Percentiles rank a stretch among this genome's conserved stretches.
Conservation (phyloP, 2,113 vertebrate species). For the Rhea americana region DNA sequence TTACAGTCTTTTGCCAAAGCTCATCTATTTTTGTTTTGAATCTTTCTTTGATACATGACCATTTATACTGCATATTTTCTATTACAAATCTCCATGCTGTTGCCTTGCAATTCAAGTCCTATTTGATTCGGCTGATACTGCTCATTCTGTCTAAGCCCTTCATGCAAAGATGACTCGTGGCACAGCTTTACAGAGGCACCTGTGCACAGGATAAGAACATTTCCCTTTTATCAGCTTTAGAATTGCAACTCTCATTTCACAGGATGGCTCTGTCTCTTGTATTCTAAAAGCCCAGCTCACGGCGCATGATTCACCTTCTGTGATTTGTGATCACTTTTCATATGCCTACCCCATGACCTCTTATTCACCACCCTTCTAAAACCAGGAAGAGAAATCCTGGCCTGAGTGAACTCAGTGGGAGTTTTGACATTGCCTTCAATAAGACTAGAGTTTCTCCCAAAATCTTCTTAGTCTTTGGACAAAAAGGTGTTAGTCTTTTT, state of each 20-base stretch:
- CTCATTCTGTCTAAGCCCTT: neutral
- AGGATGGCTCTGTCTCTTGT: neutral
- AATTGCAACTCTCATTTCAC: neutral
- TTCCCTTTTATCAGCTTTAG: neutral
- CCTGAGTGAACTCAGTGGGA: neutral
- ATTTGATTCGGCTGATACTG: neutral
- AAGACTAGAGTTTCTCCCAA: neutral
- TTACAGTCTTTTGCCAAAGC: neutral
- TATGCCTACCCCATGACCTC: neutral
- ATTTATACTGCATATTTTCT: neutral
- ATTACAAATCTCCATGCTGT: neutral
- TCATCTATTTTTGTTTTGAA: neutral
- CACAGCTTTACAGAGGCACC: neutral
- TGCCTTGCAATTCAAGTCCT: neutral
- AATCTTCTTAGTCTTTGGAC: neutral
- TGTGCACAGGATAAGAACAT: neutral
- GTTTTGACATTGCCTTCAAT: neutral
- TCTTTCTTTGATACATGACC: neutral
- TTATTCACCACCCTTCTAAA: conserved; percentile 37
- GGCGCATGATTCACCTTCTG: neutral
- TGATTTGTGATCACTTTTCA: neutral
- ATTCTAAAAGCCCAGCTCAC: neutral
- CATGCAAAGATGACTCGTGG: neutral
- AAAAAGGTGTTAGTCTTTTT: neutral
- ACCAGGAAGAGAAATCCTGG: conserved; percentile 7